phyloP scores from a whole-genome alignment of 2,113 vertebrate genomes.

The Acanthisitta chloris region DNA sequence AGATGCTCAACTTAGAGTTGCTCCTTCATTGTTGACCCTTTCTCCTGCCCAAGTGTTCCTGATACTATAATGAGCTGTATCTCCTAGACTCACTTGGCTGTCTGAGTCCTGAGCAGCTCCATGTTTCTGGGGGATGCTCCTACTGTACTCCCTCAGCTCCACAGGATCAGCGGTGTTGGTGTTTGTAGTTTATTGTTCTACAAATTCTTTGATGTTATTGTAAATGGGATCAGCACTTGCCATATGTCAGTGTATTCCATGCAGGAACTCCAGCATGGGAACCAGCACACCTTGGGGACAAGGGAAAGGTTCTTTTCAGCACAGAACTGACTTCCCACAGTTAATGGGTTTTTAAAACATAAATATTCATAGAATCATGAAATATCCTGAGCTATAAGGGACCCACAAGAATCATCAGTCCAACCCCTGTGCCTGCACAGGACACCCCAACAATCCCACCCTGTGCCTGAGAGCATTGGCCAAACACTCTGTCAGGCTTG shows the following conservation, averaged over 20 bases:
- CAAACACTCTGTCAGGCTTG: not conserved
- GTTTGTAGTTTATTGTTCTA: rapidly evolving
- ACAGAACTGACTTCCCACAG: rapidly evolving
- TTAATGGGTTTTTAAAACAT: not conserved
- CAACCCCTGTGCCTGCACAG: not conserved
- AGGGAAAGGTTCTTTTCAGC: rapidly evolving
- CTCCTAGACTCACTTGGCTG: not conserved
- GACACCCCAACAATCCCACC: not conserved
- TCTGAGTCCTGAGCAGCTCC: rapidly evolving
- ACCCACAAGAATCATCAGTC: too few relatives aligned
- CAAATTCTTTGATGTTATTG: rapidly evolving
- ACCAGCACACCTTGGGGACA: not conserved
- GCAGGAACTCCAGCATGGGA: rapidly evolving
- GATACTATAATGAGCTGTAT: rapidly evolving
- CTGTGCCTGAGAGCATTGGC: rapidly evolving
- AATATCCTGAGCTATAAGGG: not conserved
- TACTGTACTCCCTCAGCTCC: too few relatives aligned
- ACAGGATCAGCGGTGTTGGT: rapidly evolving
- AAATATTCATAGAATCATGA: rapidly evolving
- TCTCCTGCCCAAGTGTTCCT: not conserved
- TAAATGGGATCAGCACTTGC: rapidly evolving
- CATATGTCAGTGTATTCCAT: rapidly evolving
- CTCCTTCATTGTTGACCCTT: rapidly evolving
- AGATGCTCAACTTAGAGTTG: not conserved
- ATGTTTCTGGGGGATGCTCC: rapidly evolving